Evolutionary conservation across 2,113 vertebrate species (phyloP).

Genomic region (Etheostoma cragini): DNA sequence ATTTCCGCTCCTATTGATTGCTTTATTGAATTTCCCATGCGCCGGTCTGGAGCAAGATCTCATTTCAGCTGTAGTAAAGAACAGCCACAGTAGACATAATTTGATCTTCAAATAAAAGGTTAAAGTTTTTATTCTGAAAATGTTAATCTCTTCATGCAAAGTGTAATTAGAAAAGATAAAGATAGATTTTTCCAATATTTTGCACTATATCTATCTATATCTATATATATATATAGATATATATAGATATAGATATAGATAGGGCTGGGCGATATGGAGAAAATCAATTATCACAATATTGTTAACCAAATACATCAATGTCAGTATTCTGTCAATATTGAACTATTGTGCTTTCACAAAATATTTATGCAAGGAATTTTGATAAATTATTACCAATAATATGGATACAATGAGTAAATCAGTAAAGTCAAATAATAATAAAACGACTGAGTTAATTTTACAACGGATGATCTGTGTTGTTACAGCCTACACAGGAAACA

Average conservation of each 20-base stretch:
- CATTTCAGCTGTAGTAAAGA: slow-evolving; percentile 59
- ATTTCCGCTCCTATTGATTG: slow-evolving; percentile 64
- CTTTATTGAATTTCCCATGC: slow-evolving; percentile 63
- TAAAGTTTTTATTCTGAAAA: not conserved
- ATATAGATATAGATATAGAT: not conserved
- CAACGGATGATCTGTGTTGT: slow-evolving; percentile 1
- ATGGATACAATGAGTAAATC: no score
- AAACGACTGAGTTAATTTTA: not conserved
- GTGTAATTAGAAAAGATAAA: not conserved
- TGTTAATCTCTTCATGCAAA: slow-evolving; percentile 9
- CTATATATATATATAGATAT: not conserved
- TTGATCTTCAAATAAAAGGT: slow-evolving; percentile 55
- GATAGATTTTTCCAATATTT: slow-evolving; percentile 5
- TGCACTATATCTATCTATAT: not conserved
- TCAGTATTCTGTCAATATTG: no score
- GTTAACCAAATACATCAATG: no score
- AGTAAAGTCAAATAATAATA: no score
- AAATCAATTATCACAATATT: no score
- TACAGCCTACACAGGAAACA: not conserved
- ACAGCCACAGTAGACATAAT: slow-evolving; percentile 47
- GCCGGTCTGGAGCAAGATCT: slow-evolving; percentile 47
- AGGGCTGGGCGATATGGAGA: no score
- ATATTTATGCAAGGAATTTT: no score
- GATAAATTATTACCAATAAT: no score
- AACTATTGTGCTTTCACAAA: no score